These are phyloP conservation scores for Drepanosiphum platanoidis DNA, from an alignment of 2,888 invertebrate genomes.

Conservation along the genomic window DNA sequence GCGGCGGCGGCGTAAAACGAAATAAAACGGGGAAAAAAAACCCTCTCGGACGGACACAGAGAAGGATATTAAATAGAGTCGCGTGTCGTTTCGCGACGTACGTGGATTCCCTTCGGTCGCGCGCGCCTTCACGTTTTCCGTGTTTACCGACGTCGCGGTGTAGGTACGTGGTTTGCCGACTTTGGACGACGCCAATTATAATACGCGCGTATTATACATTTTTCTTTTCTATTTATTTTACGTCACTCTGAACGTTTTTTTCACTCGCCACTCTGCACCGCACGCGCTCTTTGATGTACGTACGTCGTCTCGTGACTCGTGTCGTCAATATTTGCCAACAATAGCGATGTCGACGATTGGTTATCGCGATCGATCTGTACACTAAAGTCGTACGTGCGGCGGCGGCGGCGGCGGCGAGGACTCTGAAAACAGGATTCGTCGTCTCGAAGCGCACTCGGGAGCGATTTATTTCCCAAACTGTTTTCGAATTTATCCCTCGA, in stretches of 20 bases:
- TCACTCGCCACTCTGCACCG: too few relatives aligned
- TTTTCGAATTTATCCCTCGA: too few relatives aligned
- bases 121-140: not conserved
- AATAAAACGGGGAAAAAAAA: conserved; percentile 11
- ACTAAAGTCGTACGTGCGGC: too few relatives aligned
- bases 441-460: too few relatives aligned
- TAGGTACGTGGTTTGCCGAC: not conserved
- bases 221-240: not conserved
- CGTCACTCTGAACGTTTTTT: not conserved
- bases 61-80: not conserved
- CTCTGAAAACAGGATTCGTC: too few relatives aligned
- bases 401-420: too few relatives aligned
- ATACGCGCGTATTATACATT: not conserved
- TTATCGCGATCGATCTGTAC: too few relatives aligned
- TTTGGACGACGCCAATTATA: not conserved
- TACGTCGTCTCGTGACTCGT: not conserved
- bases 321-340: too few relatives aligned
- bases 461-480: too few relatives aligned
- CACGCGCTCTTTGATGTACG: not conserved
- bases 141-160: not conserved
- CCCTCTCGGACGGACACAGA: not conserved
- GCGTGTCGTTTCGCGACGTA: not conserved
- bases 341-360: too few relatives aligned
- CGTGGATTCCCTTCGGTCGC: not conserved
- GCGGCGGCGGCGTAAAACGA: too few relatives aligned